phyloP scores from a whole-genome alignment of 2,888 invertebrate species.

The Protodeltote pygarga region DNA sequence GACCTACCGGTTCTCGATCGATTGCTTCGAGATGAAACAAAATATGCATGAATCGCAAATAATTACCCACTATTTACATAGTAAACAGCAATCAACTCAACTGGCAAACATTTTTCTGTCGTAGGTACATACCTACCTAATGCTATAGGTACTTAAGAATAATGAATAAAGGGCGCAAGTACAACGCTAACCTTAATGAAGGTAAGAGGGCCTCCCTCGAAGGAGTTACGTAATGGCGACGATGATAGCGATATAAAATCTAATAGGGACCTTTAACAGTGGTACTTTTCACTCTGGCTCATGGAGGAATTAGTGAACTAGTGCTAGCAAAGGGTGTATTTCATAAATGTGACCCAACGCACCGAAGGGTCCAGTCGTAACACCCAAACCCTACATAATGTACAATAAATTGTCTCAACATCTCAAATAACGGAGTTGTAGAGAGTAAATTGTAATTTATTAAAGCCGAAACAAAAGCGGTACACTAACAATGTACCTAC shows the following conservation, averaged over 20 bases:
- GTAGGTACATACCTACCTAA: too few species aligned
- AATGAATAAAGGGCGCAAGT: conserved; percentile 70
- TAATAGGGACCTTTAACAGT: conserved; percentile 74
- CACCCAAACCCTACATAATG: conserved; percentile 49
- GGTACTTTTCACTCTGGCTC: conserved; percentile 50
- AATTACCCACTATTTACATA: conserved; percentile 56
- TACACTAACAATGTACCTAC: not conserved
- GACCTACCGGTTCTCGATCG: conserved; percentile 20
- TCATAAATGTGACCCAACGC: conserved; percentile 52
- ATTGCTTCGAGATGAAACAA: conserved; percentile 31
- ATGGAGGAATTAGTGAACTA: conserved; percentile 48
- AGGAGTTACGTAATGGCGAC: conserved; percentile 72
- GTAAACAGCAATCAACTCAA: conserved; percentile 70
- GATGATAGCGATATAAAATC: conserved; percentile 80
- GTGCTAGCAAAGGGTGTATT: conserved; percentile 29
- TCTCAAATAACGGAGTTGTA: conserved; percentile 51
- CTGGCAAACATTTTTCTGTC: conserved; percentile 68
- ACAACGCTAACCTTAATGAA: conserved; percentile 74
- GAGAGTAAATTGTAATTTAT: conserved; percentile 45
- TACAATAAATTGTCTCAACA: conserved; percentile 51
- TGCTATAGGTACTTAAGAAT: conserved; percentile 71
- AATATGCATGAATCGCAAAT: conserved; percentile 48
- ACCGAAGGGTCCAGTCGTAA: conserved; percentile 49
- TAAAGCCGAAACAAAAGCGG: conserved; percentile 28
- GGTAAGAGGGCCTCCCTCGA: conserved; percentile 68